phyloP scores from a whole-genome alignment of 2,113 vertebrate species.

The Mugil cephalus region DNA sequence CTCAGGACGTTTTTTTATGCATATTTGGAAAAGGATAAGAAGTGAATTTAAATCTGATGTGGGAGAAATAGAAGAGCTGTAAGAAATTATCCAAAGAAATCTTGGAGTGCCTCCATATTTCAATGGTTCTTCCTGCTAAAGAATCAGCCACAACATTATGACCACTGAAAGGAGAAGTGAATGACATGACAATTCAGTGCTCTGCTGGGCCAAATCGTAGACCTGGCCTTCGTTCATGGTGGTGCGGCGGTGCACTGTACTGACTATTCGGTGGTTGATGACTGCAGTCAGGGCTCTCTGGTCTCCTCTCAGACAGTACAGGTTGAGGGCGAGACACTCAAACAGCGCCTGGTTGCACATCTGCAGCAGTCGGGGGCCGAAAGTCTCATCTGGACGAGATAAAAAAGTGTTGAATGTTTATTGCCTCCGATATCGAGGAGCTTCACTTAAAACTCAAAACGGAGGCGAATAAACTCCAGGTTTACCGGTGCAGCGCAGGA shows the following conservation, averaged over 20 bases:
- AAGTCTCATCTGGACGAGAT: conserved; percentile 84
- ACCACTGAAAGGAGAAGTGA: too few relatives aligned
- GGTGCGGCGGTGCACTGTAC: conserved; percentile 26
- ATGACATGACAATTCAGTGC: too few relatives aligned
- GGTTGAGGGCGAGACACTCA: conserved; percentile 92
- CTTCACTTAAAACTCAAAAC: background rate
- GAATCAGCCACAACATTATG: too few relatives aligned
- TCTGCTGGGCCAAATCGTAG: too few relatives aligned
- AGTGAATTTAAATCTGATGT: too few relatives aligned
- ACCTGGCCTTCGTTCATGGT: too few relatives aligned
- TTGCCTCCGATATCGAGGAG: background rate
- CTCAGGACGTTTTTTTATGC: too few relatives aligned
- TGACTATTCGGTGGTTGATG: conserved; percentile 93
- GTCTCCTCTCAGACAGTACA: conserved; percentile 91
- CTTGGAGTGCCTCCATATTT: too few relatives aligned
- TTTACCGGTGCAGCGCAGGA: conserved; percentile 90
- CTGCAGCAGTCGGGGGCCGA: conserved; percentile 89
- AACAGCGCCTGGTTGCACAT: conserved; percentile 93
- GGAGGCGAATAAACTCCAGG: background rate
- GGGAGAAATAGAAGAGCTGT: too few relatives aligned
- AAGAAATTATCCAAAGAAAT: too few relatives aligned
- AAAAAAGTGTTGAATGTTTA: background rate
- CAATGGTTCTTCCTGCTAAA: too few relatives aligned
- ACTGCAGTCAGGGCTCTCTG: conserved; percentile 89
- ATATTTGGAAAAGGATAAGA: too few relatives aligned